Percentiles rank a stretch among this genome's conserved stretches.
These are phyloP conservation scores for Trissolcus basalis DNA, from an alignment of 1,140 invertebrate genomes.

Conservation along the genomic window DNA sequence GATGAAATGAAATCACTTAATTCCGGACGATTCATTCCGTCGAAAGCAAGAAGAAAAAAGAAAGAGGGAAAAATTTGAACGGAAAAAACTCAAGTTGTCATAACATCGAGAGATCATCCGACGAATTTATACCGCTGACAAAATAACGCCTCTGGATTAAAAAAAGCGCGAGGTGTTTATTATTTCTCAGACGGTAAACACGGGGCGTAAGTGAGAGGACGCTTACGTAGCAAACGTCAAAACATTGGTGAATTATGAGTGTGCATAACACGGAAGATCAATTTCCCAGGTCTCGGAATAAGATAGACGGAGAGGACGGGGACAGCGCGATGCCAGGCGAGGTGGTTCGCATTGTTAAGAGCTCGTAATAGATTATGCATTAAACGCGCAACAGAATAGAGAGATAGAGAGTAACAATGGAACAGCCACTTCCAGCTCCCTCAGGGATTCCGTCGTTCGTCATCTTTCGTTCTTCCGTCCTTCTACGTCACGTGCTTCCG, in stretches of 20 bases:
- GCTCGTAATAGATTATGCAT: slow-evolving; percentile 75
- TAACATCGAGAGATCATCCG: not conserved
- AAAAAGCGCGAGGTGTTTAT: slow-evolving; percentile 14
- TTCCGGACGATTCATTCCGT: slow-evolving; percentile 2
- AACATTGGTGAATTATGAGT: slow-evolving; percentile 74
- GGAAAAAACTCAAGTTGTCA: slow-evolving; percentile 11
- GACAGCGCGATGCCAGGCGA: slow-evolving; percentile 48
- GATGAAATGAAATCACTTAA: slow-evolving; percentile 32
- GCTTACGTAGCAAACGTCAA: slow-evolving; percentile 70
- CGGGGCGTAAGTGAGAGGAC: slow-evolving; percentile 34
- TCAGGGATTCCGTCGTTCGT: slow-evolving; percentile 66
- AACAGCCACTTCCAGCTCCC: slow-evolving; percentile 65
- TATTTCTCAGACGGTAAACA: not conserved
- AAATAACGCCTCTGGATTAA: slow-evolving; percentile 6
- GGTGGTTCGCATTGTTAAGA: slow-evolving; percentile 72
- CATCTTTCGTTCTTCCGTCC: slow-evolving; percentile 62
- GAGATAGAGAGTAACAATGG: slow-evolving; percentile 71
- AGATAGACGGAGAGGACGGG: slow-evolving; percentile 37
- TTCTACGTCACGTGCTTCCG: slow-evolving; percentile 1
- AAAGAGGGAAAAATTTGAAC: not conserved
- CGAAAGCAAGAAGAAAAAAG: too few species aligned
- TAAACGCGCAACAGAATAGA: slow-evolving; percentile 68
- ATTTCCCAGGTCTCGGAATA: slow-evolving; percentile 57
- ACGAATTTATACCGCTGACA: slow-evolving; percentile 3
- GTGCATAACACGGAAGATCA: slow-evolving; percentile 66